Base-by-base conservation (phyloP, 2,888 invertebrate species). In the Hetaerina titia region DNA sequence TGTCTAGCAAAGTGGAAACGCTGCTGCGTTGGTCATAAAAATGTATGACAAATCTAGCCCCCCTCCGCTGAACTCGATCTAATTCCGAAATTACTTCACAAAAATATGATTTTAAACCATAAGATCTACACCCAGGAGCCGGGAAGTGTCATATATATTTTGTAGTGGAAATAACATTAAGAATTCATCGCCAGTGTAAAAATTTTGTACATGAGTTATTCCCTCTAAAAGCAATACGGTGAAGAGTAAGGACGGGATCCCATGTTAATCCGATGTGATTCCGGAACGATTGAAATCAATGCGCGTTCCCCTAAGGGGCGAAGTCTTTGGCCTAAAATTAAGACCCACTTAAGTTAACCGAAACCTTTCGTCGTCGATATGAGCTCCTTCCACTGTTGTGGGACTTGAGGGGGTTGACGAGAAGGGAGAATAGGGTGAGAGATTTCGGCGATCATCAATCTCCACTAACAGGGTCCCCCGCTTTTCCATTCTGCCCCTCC, bases 311-410 rank as follows among this genome's bases (percentile, higher is more conserved):
- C 81, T 22, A 2, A 1, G 1, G 45, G 31, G 31, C 13, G 81
- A 81, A 81, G 81, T 31, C 81, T 81, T 81, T 81, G 81, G 81
- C 81, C 81, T n/a, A 31, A 81, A 81, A 81, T 81, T 81, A 81
- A 81, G 81, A 81, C 81, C 81, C 81, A 81, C 81, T 81, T 81
- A 81, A 81, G 81, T 81, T 31, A 81, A 81, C 81, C 81, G 31
- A 81, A 81, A 81, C 81, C 81, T 81, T 90, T 63, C 63, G 25
- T 25, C 45, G 63, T 25, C 63, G 31, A 8, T 63, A 2, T 57
- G 57, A 6, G 60, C 63, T 63, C 90, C 63, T 63, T 17, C 25
- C 25, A 13, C 63, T 22, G 63, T 63, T 90, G 25, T 90, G 63
- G 19, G 31, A 8, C n/a, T 45, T 45, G 31, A 45, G 45, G 2